phyloP scores from a whole-genome alignment of 1,140 invertebrate genomes.

The Tyrophagus putrescentiae region DNA sequence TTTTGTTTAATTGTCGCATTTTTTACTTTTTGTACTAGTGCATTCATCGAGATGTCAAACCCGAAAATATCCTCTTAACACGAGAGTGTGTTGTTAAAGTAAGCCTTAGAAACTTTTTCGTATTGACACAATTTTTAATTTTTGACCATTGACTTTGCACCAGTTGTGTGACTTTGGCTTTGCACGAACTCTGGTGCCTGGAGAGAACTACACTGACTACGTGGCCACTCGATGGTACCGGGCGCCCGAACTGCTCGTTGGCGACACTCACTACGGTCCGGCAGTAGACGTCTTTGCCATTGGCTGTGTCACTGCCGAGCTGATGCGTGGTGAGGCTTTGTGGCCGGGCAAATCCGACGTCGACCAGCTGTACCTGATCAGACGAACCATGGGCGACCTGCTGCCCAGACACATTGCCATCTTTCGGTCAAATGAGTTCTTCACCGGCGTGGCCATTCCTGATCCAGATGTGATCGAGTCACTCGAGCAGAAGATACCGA shows the following conservation, averaged over 20 bases:
- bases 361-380: conserved; percentile 90
- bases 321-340: conserved; percentile 81
- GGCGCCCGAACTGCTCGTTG: conserved; percentile 86
- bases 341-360: conserved; percentile 98
- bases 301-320: conserved; percentile 85
- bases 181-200: conserved; percentile 81
- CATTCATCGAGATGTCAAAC: conserved; percentile 93
- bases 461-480: conserved; percentile 54
- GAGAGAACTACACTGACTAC: conserved; percentile 97
- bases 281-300: conserved; percentile 96
- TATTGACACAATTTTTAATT: no score
- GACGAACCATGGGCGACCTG: conserved; percentile 64
- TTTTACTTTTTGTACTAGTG: conserved; percentile 40
- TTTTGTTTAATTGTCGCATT: neutral
- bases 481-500: conserved; percentile 64
- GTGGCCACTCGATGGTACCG: conserved; percentile 98
- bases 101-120: no score
- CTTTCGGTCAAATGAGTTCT: conserved; percentile 90
- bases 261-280: conserved; percentile 90
- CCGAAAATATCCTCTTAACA: conserved; percentile 96
- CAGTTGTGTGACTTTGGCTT: conserved; percentile 89
- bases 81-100: conserved; percentile 73
- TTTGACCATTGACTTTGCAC: no score
- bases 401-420: conserved; percentile 83
- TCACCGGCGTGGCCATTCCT: conserved; percentile 64